These are phyloP conservation scores for Festucalex cinctus DNA, from an alignment of 2,113 vertebrate genomes.

Conservation along the genomic window DNA sequence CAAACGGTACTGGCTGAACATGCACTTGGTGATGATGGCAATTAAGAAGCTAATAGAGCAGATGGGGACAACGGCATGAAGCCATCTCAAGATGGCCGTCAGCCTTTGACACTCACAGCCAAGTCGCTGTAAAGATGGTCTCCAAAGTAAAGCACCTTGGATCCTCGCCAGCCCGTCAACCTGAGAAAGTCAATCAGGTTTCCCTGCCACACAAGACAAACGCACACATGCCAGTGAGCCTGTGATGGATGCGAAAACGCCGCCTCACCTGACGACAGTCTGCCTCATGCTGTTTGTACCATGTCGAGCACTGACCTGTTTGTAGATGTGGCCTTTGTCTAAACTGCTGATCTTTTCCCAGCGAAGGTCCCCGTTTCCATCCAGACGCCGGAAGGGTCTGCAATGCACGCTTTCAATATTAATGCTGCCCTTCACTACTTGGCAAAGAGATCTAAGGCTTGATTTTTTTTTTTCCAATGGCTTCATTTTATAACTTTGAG, in stretches of 20 bases:
- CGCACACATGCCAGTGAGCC: not conserved
- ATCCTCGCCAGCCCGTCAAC: constrained; percentile 90
- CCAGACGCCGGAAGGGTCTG: constrained; percentile 80
- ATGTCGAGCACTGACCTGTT: constrained; percentile 67
- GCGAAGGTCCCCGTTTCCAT: constrained; percentile 75
- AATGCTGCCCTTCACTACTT: not conserved
- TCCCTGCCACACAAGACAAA: constrained; percentile 73
- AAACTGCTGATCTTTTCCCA: constrained; percentile 80
- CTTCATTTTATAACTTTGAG: too few relatives aligned
- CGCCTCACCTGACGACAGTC: not conserved
- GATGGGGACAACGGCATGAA: not conserved
- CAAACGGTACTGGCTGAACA: not conserved
- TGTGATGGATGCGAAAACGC: not conserved
- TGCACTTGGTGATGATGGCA: not conserved
- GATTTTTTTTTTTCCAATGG: too few relatives aligned
- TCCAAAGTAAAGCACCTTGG: constrained; percentile 94
- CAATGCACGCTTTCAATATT: not conserved
- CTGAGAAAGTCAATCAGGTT: constrained; percentile 92
- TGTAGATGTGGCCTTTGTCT: constrained; percentile 82
- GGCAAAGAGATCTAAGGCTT: not conserved
- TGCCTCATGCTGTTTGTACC: not conserved
- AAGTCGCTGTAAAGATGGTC: constrained; percentile 97
- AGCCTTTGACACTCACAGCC: constrained; percentile 76
- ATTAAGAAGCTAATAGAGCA: too few relatives aligned
- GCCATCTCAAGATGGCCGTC: not conserved